A percentile compares a stretch with the other conserved stretches of the same genome.
phyloP scores from a whole-genome alignment of 2,797 vertebrate genomes.

The Fundulus diaphanus region DNA sequence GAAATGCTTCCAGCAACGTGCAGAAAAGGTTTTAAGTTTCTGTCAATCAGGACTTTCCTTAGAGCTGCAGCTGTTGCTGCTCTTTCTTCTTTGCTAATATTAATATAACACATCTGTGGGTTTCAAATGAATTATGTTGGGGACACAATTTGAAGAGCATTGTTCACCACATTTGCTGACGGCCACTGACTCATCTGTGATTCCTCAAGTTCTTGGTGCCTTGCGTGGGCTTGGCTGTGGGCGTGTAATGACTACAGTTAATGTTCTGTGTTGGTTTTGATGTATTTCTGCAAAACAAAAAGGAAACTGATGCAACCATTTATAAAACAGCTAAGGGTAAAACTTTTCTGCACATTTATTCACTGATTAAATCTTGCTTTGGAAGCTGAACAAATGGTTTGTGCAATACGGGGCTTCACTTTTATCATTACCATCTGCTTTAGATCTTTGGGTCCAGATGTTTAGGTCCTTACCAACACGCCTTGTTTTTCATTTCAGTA shows the following conservation, averaged over 20 bases:
- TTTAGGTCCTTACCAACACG: neutral
- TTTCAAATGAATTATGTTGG: conserved; percentile 12
- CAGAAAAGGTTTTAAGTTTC: conserved; percentile 22
- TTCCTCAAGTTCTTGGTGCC: conserved; percentile 1
- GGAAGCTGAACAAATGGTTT: neutral
- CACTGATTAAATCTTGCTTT: neutral
- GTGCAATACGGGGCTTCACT: neutral
- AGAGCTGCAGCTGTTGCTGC: conserved; percentile 7
- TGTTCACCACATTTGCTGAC: conserved; percentile 10
- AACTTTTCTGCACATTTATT: conserved; percentile 1
- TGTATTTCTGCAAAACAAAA: conserved; percentile 12
- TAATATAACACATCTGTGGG: conserved; percentile 1
- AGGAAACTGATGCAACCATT: neutral
- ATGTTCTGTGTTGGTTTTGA: conserved; percentile 12
- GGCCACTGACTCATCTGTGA: conserved; percentile 35
- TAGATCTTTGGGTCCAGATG: neutral
- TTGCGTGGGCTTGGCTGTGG: conserved; percentile 23
- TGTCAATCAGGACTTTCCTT: conserved; percentile 6
- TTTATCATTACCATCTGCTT: neutral
- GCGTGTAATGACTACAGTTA: conserved; percentile 16
- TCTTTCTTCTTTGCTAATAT: conserved; percentile 5
- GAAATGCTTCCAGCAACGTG: conserved; percentile 22
- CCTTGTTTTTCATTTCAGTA: neutral
- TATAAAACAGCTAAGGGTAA: conserved; percentile 7
- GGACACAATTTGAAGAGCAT: conserved; percentile 19